These are phyloP conservation scores for Gortyna flavago DNA, from an alignment of 2,888 invertebrate genomes.

Conservation along the genomic window DNA sequence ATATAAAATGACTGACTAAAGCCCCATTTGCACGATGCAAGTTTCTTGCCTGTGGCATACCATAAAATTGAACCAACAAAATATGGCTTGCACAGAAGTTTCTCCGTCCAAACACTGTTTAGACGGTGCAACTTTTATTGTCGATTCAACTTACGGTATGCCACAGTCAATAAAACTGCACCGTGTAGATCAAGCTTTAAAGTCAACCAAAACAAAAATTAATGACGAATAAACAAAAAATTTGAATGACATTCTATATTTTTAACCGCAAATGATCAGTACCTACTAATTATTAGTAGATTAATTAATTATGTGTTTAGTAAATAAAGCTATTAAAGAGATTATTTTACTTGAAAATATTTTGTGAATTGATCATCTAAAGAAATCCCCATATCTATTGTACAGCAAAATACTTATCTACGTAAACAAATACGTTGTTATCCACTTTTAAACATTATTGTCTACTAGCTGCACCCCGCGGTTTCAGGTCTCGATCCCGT, in stretches of 20 bases:
- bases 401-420: constrained; percentile 6
- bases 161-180: not conserved
- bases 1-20: not conserved
- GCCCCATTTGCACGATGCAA: not conserved
- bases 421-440: not conserved
- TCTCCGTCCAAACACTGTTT: too few species aligned
- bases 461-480: too few species aligned
- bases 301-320: not conserved
- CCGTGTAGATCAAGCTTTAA: not conserved
- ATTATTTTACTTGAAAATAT: not conserved
- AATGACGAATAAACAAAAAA: not conserved
- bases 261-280: not conserved
- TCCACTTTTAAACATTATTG: not conserved
- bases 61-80: not conserved
- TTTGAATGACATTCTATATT: not conserved
- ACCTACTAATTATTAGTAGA: not conserved
- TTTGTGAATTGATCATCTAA: not conserved
- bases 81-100: too few species aligned
- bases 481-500: too few species aligned
- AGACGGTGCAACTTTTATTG: too few species aligned
- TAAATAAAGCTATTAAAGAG: not conserved
- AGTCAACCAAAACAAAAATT: not conserved
- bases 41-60: not conserved
- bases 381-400: not conserved
- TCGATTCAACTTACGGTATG: too few species aligned